phyloP scores from a whole-genome alignment of 2,888 invertebrate genomes.

The Drosophila maculinotata region DNA sequence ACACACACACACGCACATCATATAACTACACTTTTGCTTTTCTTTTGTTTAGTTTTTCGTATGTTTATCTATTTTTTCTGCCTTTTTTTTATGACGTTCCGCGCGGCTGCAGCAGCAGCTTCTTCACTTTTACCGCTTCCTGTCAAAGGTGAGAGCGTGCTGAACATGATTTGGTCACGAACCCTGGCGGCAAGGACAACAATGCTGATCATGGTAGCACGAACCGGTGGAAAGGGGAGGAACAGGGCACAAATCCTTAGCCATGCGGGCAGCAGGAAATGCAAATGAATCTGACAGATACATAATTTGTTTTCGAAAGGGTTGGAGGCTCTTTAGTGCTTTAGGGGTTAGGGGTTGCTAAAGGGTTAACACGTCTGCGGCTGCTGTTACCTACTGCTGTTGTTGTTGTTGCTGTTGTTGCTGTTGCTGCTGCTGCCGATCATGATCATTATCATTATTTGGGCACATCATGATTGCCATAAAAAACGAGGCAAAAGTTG shows the following conservation, averaged over 20 bases:
- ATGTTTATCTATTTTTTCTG: slow-evolving; percentile 10
- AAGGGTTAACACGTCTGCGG: slow-evolving; percentile 15
- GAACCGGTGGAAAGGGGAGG: too few species aligned
- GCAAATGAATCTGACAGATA: slow-evolving; percentile 80
- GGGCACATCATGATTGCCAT: slow-evolving; percentile 24
- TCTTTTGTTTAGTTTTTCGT: slow-evolving; percentile 30
- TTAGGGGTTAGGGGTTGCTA: slow-evolving; percentile 52
- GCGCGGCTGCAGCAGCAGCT: slow-evolving; percentile 43
- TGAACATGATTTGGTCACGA: slow-evolving; percentile 75
- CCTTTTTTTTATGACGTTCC: slow-evolving; percentile 39
- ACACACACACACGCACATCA: slow-evolving; percentile 10
- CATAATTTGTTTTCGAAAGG: slow-evolving; percentile 44
- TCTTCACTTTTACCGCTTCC: slow-evolving; percentile 30
- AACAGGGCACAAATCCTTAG: slow-evolving; percentile 23
- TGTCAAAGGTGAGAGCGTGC: slow-evolving; percentile 75
- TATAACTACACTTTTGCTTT: slow-evolving; percentile 72
- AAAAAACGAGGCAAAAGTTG: slow-evolving; percentile 76
- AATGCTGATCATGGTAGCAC: slow-evolving; percentile 34
- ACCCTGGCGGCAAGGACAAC: slow-evolving; percentile 53
- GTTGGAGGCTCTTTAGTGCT: slow-evolving; percentile 15
- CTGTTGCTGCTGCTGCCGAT: slow-evolving; percentile 2
- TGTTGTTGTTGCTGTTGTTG: neutral
- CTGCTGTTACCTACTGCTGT: slow-evolving; percentile 1
- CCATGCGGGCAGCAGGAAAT: slow-evolving; percentile 74
- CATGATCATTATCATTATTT: slow-evolving; percentile 41